Evolutionary conservation across 2,797 vertebrate species (phyloP).

Genomic region (Zenarchopterus dispar): DNA sequence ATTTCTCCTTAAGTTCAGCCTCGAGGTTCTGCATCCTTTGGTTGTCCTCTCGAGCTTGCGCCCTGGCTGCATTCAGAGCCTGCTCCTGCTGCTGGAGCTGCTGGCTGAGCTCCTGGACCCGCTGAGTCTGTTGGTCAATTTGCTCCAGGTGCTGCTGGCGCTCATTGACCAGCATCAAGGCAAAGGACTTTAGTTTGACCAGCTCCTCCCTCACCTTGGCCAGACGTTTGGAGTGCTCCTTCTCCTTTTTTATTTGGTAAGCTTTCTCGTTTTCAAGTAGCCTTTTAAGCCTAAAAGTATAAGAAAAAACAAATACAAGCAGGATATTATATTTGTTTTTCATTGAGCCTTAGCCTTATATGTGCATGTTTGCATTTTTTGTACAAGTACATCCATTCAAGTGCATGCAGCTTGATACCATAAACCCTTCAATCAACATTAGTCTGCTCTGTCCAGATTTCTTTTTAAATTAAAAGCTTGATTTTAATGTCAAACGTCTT

Average conservation of each 20-base stretch:
- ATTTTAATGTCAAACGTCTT: too few species aligned
- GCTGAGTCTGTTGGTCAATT: slow-evolving; percentile 92
- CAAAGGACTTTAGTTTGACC: slow-evolving; percentile 96
- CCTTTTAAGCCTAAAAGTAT: slow-evolving; percentile 88
- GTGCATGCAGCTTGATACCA: too few species aligned
- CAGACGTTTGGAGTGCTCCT: slow-evolving; percentile 90
- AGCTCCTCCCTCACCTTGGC: slow-evolving; percentile 92
- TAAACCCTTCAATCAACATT: too few species aligned
- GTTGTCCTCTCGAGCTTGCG: slow-evolving; percentile 88
- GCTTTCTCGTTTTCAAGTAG: slow-evolving; percentile 96
- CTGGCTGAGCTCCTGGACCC: slow-evolving; percentile 90
- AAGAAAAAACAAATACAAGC: slow-evolving; percentile 9
- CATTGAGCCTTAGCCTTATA: neutral
- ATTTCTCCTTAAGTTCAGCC: slow-evolving; percentile 89
- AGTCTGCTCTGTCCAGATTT: too few species aligned
- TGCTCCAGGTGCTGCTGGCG: slow-evolving; percentile 96
- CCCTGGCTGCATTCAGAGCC: slow-evolving; percentile 83
- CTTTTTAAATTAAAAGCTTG: too few species aligned
- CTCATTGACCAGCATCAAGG: slow-evolving; percentile 98
- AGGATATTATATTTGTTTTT: slow-evolving; percentile 15
- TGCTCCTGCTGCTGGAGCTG: slow-evolving; percentile 91
- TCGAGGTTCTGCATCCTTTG: slow-evolving; percentile 89
- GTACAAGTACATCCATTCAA: too few species aligned
- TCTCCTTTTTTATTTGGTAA: slow-evolving; percentile 93
- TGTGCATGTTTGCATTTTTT: neutral